Evolutionary conservation across 2,113 vertebrate genomes (phyloP).

Genomic region (Xenus cinereus): DNA sequence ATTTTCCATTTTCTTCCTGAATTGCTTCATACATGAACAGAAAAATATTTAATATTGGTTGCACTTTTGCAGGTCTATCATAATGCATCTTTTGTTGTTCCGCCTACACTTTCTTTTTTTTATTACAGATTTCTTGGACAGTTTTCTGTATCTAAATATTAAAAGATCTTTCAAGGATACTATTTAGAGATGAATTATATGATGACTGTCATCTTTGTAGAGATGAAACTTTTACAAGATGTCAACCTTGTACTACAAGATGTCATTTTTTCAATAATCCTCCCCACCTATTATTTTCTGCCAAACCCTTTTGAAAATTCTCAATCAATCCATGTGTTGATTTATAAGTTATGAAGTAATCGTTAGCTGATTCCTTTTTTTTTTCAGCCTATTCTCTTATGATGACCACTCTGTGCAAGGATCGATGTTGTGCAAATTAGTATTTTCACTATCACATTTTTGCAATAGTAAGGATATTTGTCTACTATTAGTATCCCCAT

Average conservation of each 20-base stretch:
- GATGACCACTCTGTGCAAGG: neutral
- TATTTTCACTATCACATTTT: neutral
- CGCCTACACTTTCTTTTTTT: neutral
- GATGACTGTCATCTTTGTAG: neutral
- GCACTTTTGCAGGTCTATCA: neutral
- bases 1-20: neutral
- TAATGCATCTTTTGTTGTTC: neutral
- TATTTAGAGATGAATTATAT: neutral
- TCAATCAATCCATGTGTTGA: neutral
- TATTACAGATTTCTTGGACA: neutral
- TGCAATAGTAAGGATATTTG: neutral
- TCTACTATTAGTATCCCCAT: neutral
- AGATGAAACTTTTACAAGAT: neutral
- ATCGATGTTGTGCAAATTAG: neutral
- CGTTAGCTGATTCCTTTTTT: neutral
- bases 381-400: neutral
- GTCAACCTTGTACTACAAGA: neutral
- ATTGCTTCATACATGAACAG: neutral
- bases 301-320: neutral
- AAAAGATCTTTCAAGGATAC: neutral
- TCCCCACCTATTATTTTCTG: neutral
- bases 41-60: neutral
- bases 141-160: neutral
- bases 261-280: neutral
- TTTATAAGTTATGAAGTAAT: neutral